Conservation (phyloP, 2,797 vertebrate genomes). For the Phaenicophaeus curvirostris region DNA sequence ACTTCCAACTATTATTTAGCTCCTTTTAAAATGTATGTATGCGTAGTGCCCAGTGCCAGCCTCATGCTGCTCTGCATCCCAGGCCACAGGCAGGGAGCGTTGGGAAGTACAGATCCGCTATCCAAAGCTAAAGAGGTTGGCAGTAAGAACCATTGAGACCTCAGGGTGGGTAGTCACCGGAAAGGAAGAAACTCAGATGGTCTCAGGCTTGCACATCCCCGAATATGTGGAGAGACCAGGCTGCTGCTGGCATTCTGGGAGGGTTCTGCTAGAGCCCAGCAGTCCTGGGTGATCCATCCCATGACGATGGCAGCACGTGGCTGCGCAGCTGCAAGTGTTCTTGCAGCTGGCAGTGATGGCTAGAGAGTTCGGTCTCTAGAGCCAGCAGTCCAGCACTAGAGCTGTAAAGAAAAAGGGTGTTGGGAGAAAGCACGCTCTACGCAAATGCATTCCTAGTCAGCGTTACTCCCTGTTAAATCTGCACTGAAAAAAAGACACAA, state of each 20-base stretch:
- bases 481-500: background rate
- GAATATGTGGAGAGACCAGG: background rate
- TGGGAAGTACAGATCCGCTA: background rate
- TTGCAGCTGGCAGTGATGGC: background rate
- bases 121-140: background rate
- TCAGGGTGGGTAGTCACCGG: background rate
- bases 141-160: background rate
- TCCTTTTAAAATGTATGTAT: background rate
- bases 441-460: background rate
- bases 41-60: background rate
- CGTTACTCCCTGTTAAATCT: background rate
- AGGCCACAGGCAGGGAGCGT: background rate
- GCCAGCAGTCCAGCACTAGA: background rate
- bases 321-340: background rate
- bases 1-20: background rate
- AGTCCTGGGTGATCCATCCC: background rate
- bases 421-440: rapidly evolving
- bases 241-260: too few species aligned
- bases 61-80: background rate
- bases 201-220: background rate
- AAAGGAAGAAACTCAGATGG: background rate
- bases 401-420: background rate
- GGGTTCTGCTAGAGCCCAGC: background rate
- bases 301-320: background rate
- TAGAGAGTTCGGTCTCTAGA: background rate